phyloP scores from a whole-genome alignment of 2,797 vertebrate genomes.

The Limnodromus scolopaceus region DNA sequence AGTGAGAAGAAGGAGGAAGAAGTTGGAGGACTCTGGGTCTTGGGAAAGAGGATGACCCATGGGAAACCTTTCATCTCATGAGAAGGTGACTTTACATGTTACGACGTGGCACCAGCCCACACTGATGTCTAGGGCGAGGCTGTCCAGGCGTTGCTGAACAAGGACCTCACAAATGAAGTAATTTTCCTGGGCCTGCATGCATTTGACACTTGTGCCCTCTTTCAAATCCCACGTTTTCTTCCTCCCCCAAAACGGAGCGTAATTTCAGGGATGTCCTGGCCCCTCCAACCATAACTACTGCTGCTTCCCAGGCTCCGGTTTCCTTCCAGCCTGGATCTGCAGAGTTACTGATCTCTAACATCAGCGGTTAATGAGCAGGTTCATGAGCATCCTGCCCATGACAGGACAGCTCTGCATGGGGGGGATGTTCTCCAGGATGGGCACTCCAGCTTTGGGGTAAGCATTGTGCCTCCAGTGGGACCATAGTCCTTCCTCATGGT shows the following conservation, averaged over 20 bases:
- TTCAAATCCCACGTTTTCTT: neutral
- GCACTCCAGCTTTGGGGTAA: neutral
- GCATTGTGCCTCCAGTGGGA: neutral
- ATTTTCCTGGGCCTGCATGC: neutral
- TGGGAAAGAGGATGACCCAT: neutral
- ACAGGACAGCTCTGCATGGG: neutral
- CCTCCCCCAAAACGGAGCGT: neutral
- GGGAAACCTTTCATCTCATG: neutral
- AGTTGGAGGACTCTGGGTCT: neutral
- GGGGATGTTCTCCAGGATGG: neutral
- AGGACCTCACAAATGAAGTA: neutral
- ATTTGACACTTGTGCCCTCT: neutral
- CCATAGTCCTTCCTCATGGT: neutral
- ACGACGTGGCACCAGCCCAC: fast-evolving
- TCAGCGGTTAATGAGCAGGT: neutral
- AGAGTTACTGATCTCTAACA: neutral
- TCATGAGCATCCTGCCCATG: neutral
- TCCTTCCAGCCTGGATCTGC: neutral
- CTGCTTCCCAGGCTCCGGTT: neutral
- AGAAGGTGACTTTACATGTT: neutral
- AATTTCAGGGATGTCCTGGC: neutral
- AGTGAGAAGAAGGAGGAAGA: neutral
- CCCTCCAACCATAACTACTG: neutral
- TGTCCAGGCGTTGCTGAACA: neutral
- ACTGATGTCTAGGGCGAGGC: too few relatives aligned